A percentile compares a stretch with the other conserved stretches of the same genome.
These are phyloP conservation scores for Dasyurus viverrinus DNA, from an alignment of 2,113 vertebrate species.

Conservation along the genomic window DNA sequence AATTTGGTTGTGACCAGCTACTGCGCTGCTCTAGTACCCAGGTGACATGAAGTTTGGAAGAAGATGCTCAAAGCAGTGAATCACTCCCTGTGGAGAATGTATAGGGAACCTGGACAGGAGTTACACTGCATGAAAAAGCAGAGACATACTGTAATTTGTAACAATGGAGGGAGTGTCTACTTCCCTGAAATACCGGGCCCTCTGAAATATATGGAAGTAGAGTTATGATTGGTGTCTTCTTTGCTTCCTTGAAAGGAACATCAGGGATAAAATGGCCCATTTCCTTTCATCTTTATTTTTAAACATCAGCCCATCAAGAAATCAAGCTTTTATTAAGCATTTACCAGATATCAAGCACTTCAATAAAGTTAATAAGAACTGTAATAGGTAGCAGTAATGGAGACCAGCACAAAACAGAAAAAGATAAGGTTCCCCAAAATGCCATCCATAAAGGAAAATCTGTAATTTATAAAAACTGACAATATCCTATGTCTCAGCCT, in stretches of 20 bases:
- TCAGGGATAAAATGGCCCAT: background rate
- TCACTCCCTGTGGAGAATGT: background rate
- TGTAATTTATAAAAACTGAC: background rate
- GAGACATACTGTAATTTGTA: background rate
- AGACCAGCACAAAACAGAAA: background rate
- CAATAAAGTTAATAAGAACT: conserved; percentile 7
- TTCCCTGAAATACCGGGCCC: background rate
- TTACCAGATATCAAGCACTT: background rate
- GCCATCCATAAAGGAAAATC: conserved; percentile 16
- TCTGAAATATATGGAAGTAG: background rate
- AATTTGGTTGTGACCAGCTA: background rate
- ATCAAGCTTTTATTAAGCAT: background rate
- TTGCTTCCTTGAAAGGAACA: background rate
- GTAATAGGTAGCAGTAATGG: conserved; percentile 8
- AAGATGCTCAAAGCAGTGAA: background rate
- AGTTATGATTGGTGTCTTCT: background rate
- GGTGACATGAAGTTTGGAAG: background rate
- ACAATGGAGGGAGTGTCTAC: background rate
- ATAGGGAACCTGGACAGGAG: background rate
- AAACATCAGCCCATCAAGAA: background rate
- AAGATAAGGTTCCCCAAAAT: background rate
- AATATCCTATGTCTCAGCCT: background rate
- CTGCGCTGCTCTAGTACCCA: background rate
- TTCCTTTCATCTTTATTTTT: background rate
- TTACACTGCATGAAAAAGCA: background rate